A percentile compares a stretch with the other conserved stretches of the same genome.
phyloP scores from a whole-genome alignment of 2,888 invertebrate species.

The Gasteruption jaculator region DNA sequence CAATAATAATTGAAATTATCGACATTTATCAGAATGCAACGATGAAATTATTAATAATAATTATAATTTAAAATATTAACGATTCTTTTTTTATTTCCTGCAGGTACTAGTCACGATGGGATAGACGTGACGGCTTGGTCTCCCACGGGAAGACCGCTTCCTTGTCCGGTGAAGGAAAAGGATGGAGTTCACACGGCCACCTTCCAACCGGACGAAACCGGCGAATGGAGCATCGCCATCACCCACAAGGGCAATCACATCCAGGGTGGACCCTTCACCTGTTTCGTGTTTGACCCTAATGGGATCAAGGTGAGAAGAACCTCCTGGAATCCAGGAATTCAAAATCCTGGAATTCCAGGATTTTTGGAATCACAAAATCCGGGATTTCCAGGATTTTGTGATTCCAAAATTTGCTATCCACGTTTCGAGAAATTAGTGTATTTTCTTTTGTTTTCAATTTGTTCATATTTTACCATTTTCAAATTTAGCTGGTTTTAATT shows the following conservation, averaged over 20 bases:
- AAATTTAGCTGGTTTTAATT: too few relatives aligned
- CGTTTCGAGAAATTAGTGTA: too few relatives aligned
- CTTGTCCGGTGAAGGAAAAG: slow-evolving; percentile 80
- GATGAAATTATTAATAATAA: too few relatives aligned
- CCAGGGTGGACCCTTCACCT: slow-evolving; percentile 92
- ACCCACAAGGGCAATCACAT: slow-evolving; percentile 95
- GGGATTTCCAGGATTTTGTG: too few relatives aligned
- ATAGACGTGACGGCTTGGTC: slow-evolving; percentile 90
- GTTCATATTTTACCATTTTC: too few relatives aligned
- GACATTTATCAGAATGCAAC: too few relatives aligned
- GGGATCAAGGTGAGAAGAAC: slow-evolving; percentile 66
- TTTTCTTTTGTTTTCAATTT: slow-evolving; percentile 1
- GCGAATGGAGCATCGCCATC: slow-evolving; percentile 95
- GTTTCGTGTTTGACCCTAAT: slow-evolving; percentile 92
- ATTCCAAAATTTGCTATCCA: too few relatives aligned
- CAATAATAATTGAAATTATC: too few relatives aligned
- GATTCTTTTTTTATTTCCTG: too few relatives aligned
- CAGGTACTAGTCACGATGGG: slow-evolving; percentile 57
- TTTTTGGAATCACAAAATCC: slow-evolving; percentile 1
- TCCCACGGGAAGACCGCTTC: slow-evolving; percentile 78
- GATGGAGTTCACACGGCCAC: slow-evolving; percentile 91
- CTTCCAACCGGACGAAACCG: slow-evolving; percentile 95
- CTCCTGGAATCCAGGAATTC: too few relatives aligned
- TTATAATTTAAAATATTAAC: too few relatives aligned
- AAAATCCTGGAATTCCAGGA: neutral